Base-by-base conservation (phyloP, 2,888 invertebrate genomes). In the Tetheella fluctuosa region DNA sequence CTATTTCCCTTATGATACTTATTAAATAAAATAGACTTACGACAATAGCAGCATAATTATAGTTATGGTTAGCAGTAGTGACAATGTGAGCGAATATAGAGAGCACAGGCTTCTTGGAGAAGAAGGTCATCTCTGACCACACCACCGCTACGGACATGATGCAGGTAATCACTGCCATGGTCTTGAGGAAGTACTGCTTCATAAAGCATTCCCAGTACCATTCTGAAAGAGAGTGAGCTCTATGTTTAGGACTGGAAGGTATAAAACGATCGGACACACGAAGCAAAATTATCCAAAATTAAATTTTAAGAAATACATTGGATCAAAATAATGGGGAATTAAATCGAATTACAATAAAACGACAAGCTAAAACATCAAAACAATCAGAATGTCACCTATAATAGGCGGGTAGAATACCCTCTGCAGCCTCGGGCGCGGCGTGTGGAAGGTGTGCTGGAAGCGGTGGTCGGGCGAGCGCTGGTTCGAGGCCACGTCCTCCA, bases 71-170 rank as follows among this genome's bases (percentile, higher is more conserved):
- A 15, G 98, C 97, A 48, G 96, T 93, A 76, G 97, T 96, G 25
- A 99, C 96, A 76, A 99, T 96, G 67, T 97, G 95, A n/a, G 99
- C 99, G 89, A 99, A 99, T 69, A 99, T 95, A 0, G 99, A 99
- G 3, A 99, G 94, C 23, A 98, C 98, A 0, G 99, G 99, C 25
- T 94, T 91, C 77, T 97, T 96, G 81, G 97, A 97, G 93, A 99
- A 99, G 93, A 99, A 99, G 1, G 99, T 98, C 77, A 99, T 96
- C 93, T 99, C 99, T 0, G 99, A 99, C 99, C 99, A 99, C n/a
- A 99, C 98, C 37, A 99, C 98, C 81, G 97, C 95, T 25, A 97
- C 90, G 0, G 99, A 99, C 87, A 99, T 94, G 52, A 96, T 86
- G 2, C 96, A 96, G 0, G 97, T 95, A 13, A 95, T 73, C 28